Base-by-base conservation (phyloP, 2,888 invertebrate genomes). In the Trissolcus brochymenae region DNA sequence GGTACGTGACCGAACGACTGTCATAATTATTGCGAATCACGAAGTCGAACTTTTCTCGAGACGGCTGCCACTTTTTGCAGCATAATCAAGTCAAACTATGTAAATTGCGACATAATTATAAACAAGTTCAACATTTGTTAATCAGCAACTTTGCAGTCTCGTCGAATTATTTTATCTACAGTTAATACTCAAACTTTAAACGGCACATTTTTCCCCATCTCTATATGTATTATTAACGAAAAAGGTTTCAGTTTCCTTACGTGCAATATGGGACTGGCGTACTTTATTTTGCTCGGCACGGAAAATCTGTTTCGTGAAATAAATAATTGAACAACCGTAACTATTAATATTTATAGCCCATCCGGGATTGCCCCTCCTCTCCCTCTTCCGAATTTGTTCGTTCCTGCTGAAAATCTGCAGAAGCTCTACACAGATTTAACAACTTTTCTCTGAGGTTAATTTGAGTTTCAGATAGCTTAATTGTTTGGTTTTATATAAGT, bases 21-120 rank as follows among this genome's bases (percentile, higher is more conserved):
- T 74, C 62, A 68, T 68, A 66, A 66, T 67, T 64, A 64, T 74
- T 57, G 53, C 46, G 40, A 14, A 67, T 67, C 67, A 62, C 74
- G 68, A 74, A 62, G 62, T 56, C 57, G 50, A 66, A 41, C 66
- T 65, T 66, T 72, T 66, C 66, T 61, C 54, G 29, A 56, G 51
- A 29, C 17, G 41, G 43, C 29, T 62, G n/a, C 49, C 13, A 29
- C 19, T 68, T 74, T 67, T 53, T n/a, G 60, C 50, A n/a, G 59
- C 29, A 41, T 50, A 54, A 41, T 46, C 46, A 50, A 53, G 49
- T 46, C 25, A 17, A n/a, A 43, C 55, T 51, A 66, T 66, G 56
- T 50, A 60, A 46, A 60, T 54, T 65, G 53, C 46, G 13, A n/a
- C 54, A 56, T 41, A 65, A 72, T 60, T 72, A 64, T 62, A 57